These are phyloP conservation scores for Gambusia affinis DNA, from an alignment of 2,113 vertebrate genomes.

Conservation along the genomic window DNA sequence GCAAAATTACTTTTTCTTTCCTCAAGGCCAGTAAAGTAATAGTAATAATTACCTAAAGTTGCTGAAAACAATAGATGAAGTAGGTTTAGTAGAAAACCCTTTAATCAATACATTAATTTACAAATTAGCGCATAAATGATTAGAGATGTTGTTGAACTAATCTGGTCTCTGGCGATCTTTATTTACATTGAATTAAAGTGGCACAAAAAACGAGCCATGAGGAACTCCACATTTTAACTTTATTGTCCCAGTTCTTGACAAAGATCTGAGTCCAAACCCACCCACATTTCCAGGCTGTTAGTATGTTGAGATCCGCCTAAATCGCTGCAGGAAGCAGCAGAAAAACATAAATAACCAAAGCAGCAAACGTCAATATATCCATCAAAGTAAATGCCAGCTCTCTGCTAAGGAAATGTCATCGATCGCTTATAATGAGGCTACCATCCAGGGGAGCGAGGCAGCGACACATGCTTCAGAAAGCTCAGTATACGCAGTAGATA, in stretches of 20 bases:
- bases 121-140: neutral
- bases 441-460: neutral
- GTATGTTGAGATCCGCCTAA: slow-evolving; percentile 13
- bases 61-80: neutral
- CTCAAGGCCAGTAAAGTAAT: neutral
- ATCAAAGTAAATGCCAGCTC: slow-evolving; percentile 73
- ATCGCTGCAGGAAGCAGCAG: slow-evolving; percentile 20
- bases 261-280: slow-evolving; percentile 2
- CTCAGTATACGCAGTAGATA: slow-evolving; percentile 2
- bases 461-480: slow-evolving; percentile 27
- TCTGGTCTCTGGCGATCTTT: neutral
- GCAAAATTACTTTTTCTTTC: neutral
- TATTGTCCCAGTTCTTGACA: neutral
- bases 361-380: slow-evolving; percentile 72
- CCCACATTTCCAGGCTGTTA: neutral
- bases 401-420: slow-evolving; percentile 72
- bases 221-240: neutral
- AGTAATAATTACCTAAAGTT: neutral
- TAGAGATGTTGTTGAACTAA: neutral
- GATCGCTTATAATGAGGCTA: slow-evolving; percentile 55
- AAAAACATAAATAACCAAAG: slow-evolving; percentile 10
- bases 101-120: neutral
- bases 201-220: neutral
- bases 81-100: neutral
- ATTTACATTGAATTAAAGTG: neutral